These are phyloP conservation scores for Chaunax sp. DNA, from an alignment of 2,797 vertebrate species.

Conservation along the genomic window DNA sequence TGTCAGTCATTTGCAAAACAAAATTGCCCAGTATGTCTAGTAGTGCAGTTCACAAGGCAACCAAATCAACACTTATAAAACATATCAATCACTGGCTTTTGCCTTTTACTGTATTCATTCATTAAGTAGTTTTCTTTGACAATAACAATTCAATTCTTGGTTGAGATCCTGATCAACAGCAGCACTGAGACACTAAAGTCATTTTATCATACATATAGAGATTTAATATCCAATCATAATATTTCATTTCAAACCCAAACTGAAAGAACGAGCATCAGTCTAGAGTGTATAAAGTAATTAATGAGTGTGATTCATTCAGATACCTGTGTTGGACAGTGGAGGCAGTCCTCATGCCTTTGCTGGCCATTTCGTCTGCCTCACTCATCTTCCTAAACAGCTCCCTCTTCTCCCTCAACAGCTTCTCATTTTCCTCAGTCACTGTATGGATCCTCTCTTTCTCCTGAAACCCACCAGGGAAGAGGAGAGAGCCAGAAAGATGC, in stretches of 20 bases:
- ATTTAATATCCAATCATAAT: conserved; percentile 8
- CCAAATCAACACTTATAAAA: no score
- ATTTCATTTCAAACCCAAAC: no score
- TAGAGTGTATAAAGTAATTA: background rate
- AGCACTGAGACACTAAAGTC: background rate
- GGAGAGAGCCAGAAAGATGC: background rate
- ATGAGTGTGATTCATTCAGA: background rate
- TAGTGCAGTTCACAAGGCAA: no score
- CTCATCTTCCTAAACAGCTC: conserved; percentile 86
- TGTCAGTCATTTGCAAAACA: background rate
- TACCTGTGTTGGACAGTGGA: conserved; percentile 89
- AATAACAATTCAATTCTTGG: background rate
- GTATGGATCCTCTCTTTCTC: conserved; percentile 87
- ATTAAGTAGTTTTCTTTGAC: background rate
- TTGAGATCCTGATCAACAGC: background rate
- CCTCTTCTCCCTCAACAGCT: conserved; percentile 88
- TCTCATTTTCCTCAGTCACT: conserved; percentile 89
- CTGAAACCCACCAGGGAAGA: conserved; percentile 65
- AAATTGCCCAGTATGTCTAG: background rate
- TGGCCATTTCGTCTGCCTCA: conserved; percentile 87
- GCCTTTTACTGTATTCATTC: no score
- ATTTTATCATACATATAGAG: background rate
- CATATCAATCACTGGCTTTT: no score
- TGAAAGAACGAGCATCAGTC: background rate
- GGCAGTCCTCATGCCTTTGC: conserved; percentile 74